Percentiles rank a stretch among this genome's conserved stretches.
Evolutionary conservation across 2,797 vertebrate genomes (phyloP).

Genomic region (Lithobates sylvaticus): DNA sequence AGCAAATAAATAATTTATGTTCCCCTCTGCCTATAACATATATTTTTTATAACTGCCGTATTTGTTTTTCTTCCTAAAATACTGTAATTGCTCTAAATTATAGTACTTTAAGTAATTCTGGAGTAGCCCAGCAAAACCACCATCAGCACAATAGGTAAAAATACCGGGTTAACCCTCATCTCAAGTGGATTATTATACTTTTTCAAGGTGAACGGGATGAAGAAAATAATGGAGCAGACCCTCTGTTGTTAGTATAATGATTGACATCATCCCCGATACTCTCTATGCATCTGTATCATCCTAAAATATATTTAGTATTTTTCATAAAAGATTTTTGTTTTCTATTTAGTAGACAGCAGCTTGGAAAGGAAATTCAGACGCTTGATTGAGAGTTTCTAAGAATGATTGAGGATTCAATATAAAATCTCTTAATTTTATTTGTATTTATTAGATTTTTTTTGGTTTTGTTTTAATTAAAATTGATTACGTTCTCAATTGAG

Average conservation of each 20-base stretch:
- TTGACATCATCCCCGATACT: constrained; percentile 23
- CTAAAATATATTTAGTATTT: background rate
- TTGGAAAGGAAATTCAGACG: background rate
- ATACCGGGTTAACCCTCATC: background rate
- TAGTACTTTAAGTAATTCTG: constrained; percentile 51
- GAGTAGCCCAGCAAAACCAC: constrained; percentile 54
- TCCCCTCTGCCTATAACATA: background rate
- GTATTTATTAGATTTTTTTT: no score
- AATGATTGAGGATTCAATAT: no score
- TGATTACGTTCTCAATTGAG: no score
- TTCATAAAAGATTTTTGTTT: background rate
- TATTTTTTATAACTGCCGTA: constrained; percentile 34
- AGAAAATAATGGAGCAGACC: constrained; percentile 49
- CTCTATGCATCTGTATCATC: background rate
- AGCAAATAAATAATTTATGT: background rate
- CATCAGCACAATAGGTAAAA: constrained; percentile 63
- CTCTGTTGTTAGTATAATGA: constrained; percentile 4
- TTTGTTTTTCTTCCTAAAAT: constrained; percentile 50
- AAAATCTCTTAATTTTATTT: no score
- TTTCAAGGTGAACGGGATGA: constrained; percentile 54
- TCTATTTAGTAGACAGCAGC: background rate
- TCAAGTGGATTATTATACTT: constrained; percentile 58
- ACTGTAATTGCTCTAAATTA: constrained; percentile 50
- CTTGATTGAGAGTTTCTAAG: no score
- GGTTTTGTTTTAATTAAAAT: no score